Base-by-base conservation (phyloP, 2,113 vertebrate genomes). In the Myiozetetes cayanensis region DNA sequence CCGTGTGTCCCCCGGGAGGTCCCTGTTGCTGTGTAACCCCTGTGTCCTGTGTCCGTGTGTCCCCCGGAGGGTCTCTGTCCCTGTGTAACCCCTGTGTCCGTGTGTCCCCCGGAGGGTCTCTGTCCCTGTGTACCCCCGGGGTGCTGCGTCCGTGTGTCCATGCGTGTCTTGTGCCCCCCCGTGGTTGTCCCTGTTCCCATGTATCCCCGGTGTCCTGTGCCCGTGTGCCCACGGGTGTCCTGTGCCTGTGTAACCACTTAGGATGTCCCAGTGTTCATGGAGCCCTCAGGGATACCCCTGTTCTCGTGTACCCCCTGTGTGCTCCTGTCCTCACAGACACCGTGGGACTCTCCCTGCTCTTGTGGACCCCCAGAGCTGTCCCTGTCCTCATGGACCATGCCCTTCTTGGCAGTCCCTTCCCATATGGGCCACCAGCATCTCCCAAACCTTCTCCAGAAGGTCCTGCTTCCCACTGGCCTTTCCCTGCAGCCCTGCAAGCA, bases 351-450 rank as follows among this genome's bases (percentile, higher is more conserved):
- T 25, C 35, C 49, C 23, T 22, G 20, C 18, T 41, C 47, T 20
- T 67, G 8, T 4, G 19, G 11, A 30, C 6, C 8, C 24, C 53
- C 72, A 31, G 18, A 18, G 24, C 14, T 47, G 1, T 56, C 20
- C 55, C n/a, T 61, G n/a, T 76, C 59, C 14, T 28, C 30, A 4
- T 27, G 23, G n/a, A 8, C 12, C 4, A 14, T 15, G 14, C 43
- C 39, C 28, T 25, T 14, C 50, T 52, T 23, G 15, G 25, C 55
- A 23, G 27, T 23, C 27, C 44, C 23, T 47, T 21, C 9, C 52
- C 30, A 0, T n/a, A 5, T 0, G 1, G 33, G 7, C 62, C 47
- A 35, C 59, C 59, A 28, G 44, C 41, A 31, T 37, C 4, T 88
- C 33, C 50, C 30, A 66, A 56, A 53, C 30, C 90, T 85, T 62